These are phyloP conservation scores for Xanthia togata DNA, from an alignment of 2,888 invertebrate genomes.

Conservation along the genomic window DNA sequence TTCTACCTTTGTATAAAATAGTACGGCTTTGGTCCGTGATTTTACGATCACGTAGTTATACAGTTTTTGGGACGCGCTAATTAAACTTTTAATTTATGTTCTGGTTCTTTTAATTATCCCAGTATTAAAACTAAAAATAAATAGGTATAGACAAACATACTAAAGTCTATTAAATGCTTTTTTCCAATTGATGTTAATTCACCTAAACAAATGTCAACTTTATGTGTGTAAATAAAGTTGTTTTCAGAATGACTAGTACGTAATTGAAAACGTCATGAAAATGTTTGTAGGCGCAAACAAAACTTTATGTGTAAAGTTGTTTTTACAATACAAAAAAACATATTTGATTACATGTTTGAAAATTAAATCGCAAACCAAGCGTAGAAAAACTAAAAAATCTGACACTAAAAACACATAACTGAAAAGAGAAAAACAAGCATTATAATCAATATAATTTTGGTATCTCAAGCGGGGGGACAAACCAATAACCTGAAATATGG, in stretches of 20 bases:
- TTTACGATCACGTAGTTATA: background rate
- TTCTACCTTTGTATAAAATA: constrained; percentile 21
- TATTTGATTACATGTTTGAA: background rate
- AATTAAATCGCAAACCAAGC: background rate
- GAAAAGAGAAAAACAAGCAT: too few relatives aligned
- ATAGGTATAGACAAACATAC: background rate
- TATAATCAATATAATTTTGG: too few relatives aligned
- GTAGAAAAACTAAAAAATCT: background rate
- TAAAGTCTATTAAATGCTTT: background rate
- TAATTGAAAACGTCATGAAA: background rate
- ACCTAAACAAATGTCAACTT: too few relatives aligned
- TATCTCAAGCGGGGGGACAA: too few relatives aligned
- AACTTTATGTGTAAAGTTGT: background rate
- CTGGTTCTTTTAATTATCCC: background rate
- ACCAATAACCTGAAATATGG: too few relatives aligned
- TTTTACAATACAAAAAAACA: background rate
- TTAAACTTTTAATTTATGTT: background rate
- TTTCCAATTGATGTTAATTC: background rate
- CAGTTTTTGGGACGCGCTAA: too few relatives aligned
- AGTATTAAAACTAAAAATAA: background rate
- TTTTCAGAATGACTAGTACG: background rate
- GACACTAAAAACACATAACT: too few relatives aligned
- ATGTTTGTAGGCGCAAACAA: background rate
- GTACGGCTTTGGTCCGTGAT: constrained; percentile 2
- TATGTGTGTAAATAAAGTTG: background rate